Evolutionary conservation across 92 coral and sea anemone genomes (phyloP).

Genomic region (Porites rus): DNA sequence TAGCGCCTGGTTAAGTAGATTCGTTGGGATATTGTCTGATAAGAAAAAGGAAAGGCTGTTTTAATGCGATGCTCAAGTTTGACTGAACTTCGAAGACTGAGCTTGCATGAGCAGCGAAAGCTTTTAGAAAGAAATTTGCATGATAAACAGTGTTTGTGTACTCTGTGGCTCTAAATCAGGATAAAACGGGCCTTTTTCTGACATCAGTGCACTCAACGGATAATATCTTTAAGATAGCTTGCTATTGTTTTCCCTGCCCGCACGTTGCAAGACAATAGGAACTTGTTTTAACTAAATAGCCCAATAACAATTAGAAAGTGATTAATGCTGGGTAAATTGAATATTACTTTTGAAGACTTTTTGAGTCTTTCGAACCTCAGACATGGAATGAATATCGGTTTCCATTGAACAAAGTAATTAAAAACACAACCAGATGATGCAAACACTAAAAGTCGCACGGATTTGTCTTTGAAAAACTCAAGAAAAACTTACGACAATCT

Average conservation of each 20-base stretch:
- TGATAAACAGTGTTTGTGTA: constrained; percentile 60
- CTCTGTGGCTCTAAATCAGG: constrained; percentile 57
- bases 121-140: constrained; percentile 56
- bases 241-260: constrained; percentile 77
- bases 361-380: constrained; percentile 71
- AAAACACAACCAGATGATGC: constrained; percentile 72
- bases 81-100: not conserved
- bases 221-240: constrained; percentile 75
- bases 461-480: constrained; percentile 28
- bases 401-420: constrained; percentile 62
- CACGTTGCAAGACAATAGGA: constrained; percentile 87
- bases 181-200: constrained; percentile 83
- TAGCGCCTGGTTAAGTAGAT: not conserved
- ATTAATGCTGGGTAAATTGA: constrained; percentile 84
- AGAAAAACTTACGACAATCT: constrained; percentile 19
- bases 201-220: constrained; percentile 76
- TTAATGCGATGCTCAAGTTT: constrained; percentile 11
- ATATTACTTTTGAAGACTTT: constrained; percentile 88
- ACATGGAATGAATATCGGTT: constrained; percentile 64
- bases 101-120: constrained; percentile 21
- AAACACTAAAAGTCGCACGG: constrained; percentile 81
- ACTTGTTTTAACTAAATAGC: constrained; percentile 82
- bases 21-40: not conserved
- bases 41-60: constrained; percentile 7
- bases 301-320: constrained; percentile 82